phyloP scores from a whole-genome alignment of 1,140 invertebrate species.

The Reticulitermes speratus region DNA sequence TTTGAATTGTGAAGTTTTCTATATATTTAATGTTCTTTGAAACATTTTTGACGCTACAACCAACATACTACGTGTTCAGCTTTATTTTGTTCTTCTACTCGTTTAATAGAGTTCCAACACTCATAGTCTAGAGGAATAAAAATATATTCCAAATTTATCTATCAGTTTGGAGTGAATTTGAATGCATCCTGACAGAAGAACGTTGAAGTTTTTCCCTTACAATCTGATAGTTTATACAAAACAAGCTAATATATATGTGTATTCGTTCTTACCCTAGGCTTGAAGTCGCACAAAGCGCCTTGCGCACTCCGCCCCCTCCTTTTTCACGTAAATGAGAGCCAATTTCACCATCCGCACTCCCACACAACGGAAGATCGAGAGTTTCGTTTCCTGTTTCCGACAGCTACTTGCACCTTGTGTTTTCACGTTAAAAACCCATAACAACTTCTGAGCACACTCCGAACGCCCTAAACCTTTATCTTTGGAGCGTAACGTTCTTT shows the following conservation, averaged over 20 bases:
- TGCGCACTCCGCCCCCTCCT: background rate
- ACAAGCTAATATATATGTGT: background rate
- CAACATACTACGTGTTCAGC: too few relatives aligned
- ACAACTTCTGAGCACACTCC: background rate
- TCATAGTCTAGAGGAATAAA: too few relatives aligned
- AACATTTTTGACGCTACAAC: too few relatives aligned
- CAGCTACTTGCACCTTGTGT: background rate
- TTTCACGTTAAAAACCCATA: background rate
- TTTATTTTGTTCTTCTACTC: too few relatives aligned
- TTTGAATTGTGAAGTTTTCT: too few relatives aligned
- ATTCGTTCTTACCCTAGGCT: background rate
- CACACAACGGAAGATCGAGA: background rate
- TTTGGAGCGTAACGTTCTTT: background rate
- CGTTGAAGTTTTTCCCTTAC: too few relatives aligned
- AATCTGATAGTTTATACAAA: background rate
- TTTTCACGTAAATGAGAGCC: background rate
- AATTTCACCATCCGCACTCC: background rate
- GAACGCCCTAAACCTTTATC: background rate
- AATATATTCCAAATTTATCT: too few relatives aligned
- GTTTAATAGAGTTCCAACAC: too few relatives aligned
- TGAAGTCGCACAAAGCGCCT: background rate
- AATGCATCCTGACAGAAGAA: too few relatives aligned
- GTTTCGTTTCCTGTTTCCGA: constrained; percentile 1
- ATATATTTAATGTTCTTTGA: too few relatives aligned
- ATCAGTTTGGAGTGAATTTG: too few relatives aligned